These are phyloP conservation scores for Amphiura filiformis DNA, from an alignment of 35 echinoderm and acorn worm species.

Conservation along the genomic window DNA sequence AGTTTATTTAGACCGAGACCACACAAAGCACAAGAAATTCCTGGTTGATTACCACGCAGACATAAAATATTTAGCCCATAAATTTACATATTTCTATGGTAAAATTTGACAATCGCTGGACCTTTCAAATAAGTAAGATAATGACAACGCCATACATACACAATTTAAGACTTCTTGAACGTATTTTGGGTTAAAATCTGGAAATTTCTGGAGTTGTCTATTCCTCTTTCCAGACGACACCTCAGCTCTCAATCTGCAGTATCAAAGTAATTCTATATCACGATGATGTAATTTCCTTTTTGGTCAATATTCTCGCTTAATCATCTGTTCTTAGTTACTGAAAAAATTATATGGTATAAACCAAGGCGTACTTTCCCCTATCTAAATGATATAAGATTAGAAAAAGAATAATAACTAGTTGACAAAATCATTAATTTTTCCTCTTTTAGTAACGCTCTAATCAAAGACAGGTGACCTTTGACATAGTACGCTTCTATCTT, in stretches of 20 bases:
- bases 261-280: background rate
- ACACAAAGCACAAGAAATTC: background rate
- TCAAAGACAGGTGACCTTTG: background rate
- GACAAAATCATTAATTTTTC: background rate
- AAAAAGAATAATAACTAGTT: background rate
- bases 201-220: background rate
- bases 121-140: background rate
- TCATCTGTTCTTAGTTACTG: background rate
- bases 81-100: background rate
- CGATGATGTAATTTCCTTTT: background rate
- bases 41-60: background rate
- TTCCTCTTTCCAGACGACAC: background rate
- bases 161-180: background rate
- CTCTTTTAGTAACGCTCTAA: background rate
- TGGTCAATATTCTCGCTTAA: background rate
- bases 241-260: background rate
- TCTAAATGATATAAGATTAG: background rate
- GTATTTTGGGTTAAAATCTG: background rate
- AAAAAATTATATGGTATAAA: background rate
- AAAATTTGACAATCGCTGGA: background rate
- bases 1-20: background rate
- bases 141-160: background rate
- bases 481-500: background rate
- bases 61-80: background rate
- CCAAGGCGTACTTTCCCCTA: background rate